phyloP scores from a whole-genome alignment of 2,888 invertebrate genomes.

The Eristalis tenax region DNA sequence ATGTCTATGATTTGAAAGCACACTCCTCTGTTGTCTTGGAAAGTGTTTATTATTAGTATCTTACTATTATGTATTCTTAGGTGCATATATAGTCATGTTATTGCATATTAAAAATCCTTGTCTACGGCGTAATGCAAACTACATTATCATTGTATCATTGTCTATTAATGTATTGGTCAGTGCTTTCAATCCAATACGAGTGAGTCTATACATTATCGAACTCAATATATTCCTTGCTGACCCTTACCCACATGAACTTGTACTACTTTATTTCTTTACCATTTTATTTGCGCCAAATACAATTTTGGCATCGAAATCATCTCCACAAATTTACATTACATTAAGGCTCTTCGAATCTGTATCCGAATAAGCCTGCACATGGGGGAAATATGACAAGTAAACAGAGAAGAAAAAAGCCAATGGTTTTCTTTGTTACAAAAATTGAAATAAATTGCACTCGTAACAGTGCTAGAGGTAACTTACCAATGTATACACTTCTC shows the following conservation, averaged over 20 bases:
- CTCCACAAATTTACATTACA: background rate
- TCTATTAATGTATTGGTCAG: constrained; percentile 11
- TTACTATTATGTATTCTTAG: background rate
- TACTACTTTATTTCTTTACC: constrained; percentile 4
- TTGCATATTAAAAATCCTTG: constrained; percentile 26
- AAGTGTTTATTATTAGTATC: constrained; percentile 55
- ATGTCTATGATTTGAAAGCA: constrained; percentile 1
- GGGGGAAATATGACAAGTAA: constrained; percentile 62
- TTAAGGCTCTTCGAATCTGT: background rate
- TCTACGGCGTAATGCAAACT: constrained; percentile 35
- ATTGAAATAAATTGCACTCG: constrained; percentile 20
- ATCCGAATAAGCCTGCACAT: constrained; percentile 43
- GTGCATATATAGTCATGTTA: constrained; percentile 13
- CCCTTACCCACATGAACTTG: constrained; percentile 47
- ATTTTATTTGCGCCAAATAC: constrained; percentile 29
- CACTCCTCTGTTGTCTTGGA: background rate
- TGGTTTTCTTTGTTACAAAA: constrained; percentile 56
- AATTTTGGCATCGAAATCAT: constrained; percentile 21
- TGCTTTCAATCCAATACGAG: background rate
- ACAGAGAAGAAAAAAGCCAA: constrained; percentile 48
- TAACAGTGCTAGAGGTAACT: constrained; percentile 16
- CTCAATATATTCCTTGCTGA: constrained; percentile 27
- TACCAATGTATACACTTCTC: constrained; percentile 55
- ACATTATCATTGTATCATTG: constrained; percentile 1
- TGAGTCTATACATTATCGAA: constrained; percentile 1